These are phyloP conservation scores for Megalops atlanticus DNA, from an alignment of 2,113 vertebrate species.

Conservation along the genomic window DNA sequence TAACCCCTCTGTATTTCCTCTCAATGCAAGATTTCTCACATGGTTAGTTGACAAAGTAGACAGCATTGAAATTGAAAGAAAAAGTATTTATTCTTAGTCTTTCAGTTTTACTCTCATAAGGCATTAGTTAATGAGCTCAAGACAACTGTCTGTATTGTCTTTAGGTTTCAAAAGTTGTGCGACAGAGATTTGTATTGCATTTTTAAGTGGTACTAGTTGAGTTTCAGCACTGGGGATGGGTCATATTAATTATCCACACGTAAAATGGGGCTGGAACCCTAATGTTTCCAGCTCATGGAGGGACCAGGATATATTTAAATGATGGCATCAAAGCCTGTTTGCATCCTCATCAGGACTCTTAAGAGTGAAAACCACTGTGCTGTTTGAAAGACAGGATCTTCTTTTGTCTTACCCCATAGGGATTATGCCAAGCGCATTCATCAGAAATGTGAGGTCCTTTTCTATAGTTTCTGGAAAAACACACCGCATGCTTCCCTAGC, in stretches of 20 bases:
- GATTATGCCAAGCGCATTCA: background rate
- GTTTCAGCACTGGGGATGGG: background rate
- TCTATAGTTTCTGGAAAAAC: background rate
- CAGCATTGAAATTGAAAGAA: too few species aligned
- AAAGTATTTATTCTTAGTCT: too few species aligned
- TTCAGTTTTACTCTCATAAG: too few species aligned
- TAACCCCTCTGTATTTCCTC: too few species aligned
- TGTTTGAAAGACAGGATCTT: background rate
- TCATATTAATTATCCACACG: background rate
- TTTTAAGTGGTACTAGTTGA: background rate
- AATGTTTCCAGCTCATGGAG: background rate
- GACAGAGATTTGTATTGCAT: background rate
- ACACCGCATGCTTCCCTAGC: background rate
- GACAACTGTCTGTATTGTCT: too few species aligned
- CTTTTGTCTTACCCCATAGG: background rate
- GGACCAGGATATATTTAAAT: background rate
- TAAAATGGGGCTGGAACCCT: background rate
- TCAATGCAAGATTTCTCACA: too few species aligned
- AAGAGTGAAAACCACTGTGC: background rate
- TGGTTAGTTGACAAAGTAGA: too few species aligned
- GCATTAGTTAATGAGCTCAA: too few species aligned
- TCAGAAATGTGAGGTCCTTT: background rate
- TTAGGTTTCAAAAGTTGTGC: background rate
- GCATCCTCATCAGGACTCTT: background rate
- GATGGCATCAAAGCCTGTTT: background rate